phyloP scores from a whole-genome alignment of 2,797 vertebrate species.

The Masticophis lateralis region DNA sequence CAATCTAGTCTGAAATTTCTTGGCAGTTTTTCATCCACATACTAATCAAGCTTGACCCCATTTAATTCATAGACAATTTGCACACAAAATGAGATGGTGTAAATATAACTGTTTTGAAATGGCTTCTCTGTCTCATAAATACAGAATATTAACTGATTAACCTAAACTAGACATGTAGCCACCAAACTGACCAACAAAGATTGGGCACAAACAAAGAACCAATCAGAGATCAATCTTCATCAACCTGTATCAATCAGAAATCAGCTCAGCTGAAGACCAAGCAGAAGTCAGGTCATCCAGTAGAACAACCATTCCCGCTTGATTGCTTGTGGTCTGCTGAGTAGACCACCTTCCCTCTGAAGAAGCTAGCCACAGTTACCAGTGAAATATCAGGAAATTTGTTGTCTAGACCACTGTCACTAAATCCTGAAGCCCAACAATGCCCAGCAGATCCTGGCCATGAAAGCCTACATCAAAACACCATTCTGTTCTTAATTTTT shows the following conservation, averaged over 20 bases:
- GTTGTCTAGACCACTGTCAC: neutral
- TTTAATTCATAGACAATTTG: neutral
- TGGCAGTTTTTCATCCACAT: neutral
- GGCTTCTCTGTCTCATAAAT: neutral
- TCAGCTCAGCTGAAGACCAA: neutral
- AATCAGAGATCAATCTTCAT: neutral
- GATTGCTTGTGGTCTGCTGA: neutral
- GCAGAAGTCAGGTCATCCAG: neutral
- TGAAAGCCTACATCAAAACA: neutral
- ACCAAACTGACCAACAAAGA: neutral
- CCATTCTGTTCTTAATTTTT: neutral
- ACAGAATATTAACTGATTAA: neutral
- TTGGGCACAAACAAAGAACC: neutral
- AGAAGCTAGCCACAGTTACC: neutral
- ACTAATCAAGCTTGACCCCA: neutral
- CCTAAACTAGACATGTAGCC: neutral
- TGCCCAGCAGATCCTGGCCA: neutral
- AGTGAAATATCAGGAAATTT: neutral
- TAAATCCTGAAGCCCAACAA: neutral
- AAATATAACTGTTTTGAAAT: neutral
- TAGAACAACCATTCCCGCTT: neutral
- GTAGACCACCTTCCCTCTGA: too few relatives aligned
- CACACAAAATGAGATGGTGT: neutral
- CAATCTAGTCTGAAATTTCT: neutral
- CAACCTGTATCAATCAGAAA: neutral